Conservation (phyloP, 2,888 invertebrate species). For the Rotaria socialis region DNA sequence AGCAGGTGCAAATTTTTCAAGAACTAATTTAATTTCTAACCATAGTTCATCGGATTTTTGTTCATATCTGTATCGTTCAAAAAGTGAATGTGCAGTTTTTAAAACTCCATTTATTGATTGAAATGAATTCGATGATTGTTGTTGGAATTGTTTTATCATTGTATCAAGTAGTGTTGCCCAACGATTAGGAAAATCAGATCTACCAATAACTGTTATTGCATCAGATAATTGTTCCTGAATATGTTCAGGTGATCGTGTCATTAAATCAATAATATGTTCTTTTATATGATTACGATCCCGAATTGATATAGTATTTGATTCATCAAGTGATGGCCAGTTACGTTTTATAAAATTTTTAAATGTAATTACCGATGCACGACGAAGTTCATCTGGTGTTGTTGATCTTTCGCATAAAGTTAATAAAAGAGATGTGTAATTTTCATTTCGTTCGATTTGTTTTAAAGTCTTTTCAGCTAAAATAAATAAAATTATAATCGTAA, state of each 20-base stretch:
- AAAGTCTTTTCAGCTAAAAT: slow-evolving; percentile 81
- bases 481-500: slow-evolving; percentile 34
- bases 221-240: slow-evolving; percentile 83
- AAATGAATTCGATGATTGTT: slow-evolving; percentile 72
- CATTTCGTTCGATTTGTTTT: slow-evolving; percentile 80
- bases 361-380: slow-evolving; percentile 83
- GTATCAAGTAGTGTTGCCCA: slow-evolving; percentile 89
- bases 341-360: slow-evolving; percentile 94
- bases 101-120: slow-evolving; percentile 88
- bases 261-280: slow-evolving; percentile 77
- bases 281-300: slow-evolving; percentile 78
- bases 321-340: slow-evolving; percentile 69
- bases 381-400: slow-evolving; percentile 71
- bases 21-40: slow-evolving; percentile 91
- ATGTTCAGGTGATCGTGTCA: slow-evolving; percentile 82
- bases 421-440: slow-evolving; percentile 80
- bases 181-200: slow-evolving; percentile 88
- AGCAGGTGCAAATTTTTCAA: slow-evolving; percentile 86
- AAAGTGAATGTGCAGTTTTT: slow-evolving; percentile 88
- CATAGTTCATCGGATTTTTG: slow-evolving; percentile 89
- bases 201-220: slow-evolving; percentile 90
- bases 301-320: slow-evolving; percentile 37
- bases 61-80: slow-evolving; percentile 89
- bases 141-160: slow-evolving; percentile 84
- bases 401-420: slow-evolving; percentile 76